Percentiles rank a stretch among this genome's conserved stretches.
Conservation (phyloP, 2,113 vertebrate genomes). For the Pomatostomus ruficeps region DNA sequence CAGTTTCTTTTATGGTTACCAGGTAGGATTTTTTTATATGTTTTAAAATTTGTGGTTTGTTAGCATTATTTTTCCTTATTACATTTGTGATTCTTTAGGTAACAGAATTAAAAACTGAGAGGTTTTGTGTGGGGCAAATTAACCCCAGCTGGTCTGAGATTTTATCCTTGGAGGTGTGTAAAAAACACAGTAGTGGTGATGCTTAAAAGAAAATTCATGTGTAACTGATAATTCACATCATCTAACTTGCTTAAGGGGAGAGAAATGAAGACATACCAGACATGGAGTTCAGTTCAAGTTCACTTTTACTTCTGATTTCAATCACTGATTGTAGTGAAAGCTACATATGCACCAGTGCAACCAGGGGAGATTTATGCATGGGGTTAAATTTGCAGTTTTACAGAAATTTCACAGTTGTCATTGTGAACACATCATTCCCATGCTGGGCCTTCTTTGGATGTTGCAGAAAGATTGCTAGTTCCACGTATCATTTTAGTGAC, state of each 20-base stretch:
- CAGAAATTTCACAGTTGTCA: not conserved
- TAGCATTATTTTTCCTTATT: constrained; percentile 41
- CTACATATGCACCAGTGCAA: not conserved
- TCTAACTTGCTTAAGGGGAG: constrained; percentile 68
- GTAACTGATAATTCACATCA: constrained; percentile 66
- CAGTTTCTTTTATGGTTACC: constrained; percentile 32
- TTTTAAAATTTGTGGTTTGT: constrained; percentile 40
- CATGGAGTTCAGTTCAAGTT: constrained; percentile 68
- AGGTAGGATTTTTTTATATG: constrained; percentile 37
- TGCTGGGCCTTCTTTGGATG: not conserved
- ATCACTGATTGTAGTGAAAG: constrained; percentile 15
- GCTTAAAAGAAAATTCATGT: constrained; percentile 36
- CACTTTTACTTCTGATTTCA: constrained; percentile 68
- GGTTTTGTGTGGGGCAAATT: constrained; percentile 49
- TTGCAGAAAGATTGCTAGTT: not conserved
- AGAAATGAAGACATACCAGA: constrained; percentile 65
- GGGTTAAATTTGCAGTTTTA: not conserved
- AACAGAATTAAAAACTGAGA: constrained; percentile 52
- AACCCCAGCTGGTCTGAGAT: constrained; percentile 25
- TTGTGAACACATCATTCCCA: not conserved
- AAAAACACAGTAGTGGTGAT: constrained; percentile 22
- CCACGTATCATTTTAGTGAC: not conserved
- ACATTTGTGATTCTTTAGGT: constrained; percentile 50
- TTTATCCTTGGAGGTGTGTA: constrained; percentile 50
- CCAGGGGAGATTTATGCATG: not conserved